phyloP scores from a whole-genome alignment of 2,888 invertebrate species.

The Bugulina stolonifera region DNA sequence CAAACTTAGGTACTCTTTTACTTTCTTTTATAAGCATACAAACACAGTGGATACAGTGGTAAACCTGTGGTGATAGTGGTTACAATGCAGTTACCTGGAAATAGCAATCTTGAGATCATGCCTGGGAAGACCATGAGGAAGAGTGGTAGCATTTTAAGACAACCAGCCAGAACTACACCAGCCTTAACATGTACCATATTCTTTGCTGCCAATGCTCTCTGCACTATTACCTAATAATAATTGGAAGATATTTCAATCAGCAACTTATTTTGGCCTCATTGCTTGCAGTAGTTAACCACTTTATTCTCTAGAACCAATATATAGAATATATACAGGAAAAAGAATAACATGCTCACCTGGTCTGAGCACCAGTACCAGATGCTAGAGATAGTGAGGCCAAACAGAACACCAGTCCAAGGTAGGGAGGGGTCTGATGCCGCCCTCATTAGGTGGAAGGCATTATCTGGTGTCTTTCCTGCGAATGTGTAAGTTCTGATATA shows the following conservation, averaged over 20 bases:
- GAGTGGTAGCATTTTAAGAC: constrained; percentile 24
- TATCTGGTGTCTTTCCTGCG: constrained; percentile 32
- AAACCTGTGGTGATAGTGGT: too few species aligned
- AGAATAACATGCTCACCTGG: constrained; percentile 47
- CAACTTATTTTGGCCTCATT: too few species aligned
- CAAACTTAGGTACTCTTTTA: too few species aligned
- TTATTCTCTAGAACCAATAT: too few species aligned
- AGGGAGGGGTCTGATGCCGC: constrained; percentile 41
- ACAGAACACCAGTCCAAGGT: constrained; percentile 50
- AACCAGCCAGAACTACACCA: constrained; percentile 8
- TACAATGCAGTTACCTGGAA: constrained; percentile 14
- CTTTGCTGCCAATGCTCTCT: constrained; percentile 25
- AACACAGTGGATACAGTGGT: too few species aligned
- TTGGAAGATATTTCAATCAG: too few species aligned
- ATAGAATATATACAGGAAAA: too few species aligned
- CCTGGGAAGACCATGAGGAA: constrained; percentile 26
- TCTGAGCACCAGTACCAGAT: constrained; percentile 54
- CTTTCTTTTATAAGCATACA: too few species aligned
- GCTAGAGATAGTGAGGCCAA: constrained; percentile 48
- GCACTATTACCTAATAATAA: constrained; percentile 22
- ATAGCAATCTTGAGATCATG: constrained; percentile 24
- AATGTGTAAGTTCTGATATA: too few species aligned
- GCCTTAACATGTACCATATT: constrained; percentile 24
- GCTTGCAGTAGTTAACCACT: too few species aligned
- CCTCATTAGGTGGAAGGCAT: constrained; percentile 43